Conservation (phyloP, 2,888 invertebrate genomes). For the Brenthis ino region DNA sequence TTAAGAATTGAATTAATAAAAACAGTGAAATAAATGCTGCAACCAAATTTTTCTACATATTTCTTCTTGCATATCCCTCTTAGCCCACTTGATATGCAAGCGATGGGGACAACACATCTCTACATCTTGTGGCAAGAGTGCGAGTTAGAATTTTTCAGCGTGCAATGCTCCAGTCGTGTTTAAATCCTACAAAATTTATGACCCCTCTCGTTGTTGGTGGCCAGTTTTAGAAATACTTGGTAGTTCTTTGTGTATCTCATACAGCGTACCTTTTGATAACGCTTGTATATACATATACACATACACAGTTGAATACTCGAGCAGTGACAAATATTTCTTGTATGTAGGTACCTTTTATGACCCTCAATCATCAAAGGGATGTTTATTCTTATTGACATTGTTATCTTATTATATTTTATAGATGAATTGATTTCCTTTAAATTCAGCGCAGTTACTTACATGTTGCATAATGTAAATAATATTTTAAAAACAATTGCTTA, state of each 20-base stretch:
- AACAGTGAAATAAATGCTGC: background rate
- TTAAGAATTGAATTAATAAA: background rate
- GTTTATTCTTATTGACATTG: slow-evolving; percentile 1
- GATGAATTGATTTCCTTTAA: too few relatives aligned
- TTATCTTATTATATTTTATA: background rate
- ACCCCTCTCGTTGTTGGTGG: slow-evolving; percentile 61
- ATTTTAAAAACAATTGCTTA: too few relatives aligned
- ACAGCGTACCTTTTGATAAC: slow-evolving; percentile 48
- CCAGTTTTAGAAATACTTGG: slow-evolving; percentile 65
- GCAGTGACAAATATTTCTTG: slow-evolving; percentile 27
- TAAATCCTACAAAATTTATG: slow-evolving; percentile 78
- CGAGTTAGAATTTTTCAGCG: slow-evolving; percentile 72
- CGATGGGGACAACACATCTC: slow-evolving; percentile 43
- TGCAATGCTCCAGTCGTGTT: slow-evolving; percentile 69
- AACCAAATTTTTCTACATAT: slow-evolving; percentile 28
- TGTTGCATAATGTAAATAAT: too few relatives aligned
- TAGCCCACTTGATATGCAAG: slow-evolving; percentile 41
- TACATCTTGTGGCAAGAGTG: slow-evolving; percentile 52
- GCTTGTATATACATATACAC: slow-evolving; percentile 30
- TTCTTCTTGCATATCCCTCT: slow-evolving; percentile 19
- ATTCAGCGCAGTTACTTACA: too few relatives aligned
- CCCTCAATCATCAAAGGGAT: slow-evolving; percentile 12
- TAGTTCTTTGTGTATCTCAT: slow-evolving; percentile 56
- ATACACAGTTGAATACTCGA: slow-evolving; percentile 27
- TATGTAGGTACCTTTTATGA: slow-evolving; percentile 15